Base-by-base conservation (phyloP, 2,888 invertebrate genomes). In the Thymelicus lineola region DNA sequence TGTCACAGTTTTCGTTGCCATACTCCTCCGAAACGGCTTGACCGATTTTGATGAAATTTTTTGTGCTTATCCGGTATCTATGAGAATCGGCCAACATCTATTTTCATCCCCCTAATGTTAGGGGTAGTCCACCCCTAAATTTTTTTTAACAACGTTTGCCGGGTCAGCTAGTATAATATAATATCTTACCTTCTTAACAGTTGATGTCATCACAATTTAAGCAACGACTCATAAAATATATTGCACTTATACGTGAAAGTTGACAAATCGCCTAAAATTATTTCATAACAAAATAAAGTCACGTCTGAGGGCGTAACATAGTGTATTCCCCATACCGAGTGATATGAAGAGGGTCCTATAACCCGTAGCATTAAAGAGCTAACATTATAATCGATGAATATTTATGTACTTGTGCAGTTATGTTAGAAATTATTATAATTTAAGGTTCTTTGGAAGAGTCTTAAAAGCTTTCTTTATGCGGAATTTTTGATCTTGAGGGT, bases 211-310 rank as follows among this genome's bases (percentile, higher is more conserved):
- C 60, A 60, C n/a, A 60, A 50, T 53, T 28, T 28, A 60, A 38
- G 42, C 28, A 60, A 53, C 28, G 65, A 53, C 67, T 53, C 45
- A 3, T 28, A 61, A 60, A n/a, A n/a, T n/a, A 67, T 57, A 57
- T 42, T 61, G 42, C 53, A 28, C 38, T 28, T 38, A 50, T 28
- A 28, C 55, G 53, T 61, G 55, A 67, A 61, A 55, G 55, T 67
- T 67, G 53, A 45, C 35, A 60, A 61, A 61, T 53, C 17, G 38
- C 38, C 45, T 61, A 55, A 35, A 53, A 67, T 17, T 12, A 61
- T 61, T 67, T 67, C 67, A 57, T 62, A 62, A 62, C 10, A 35
- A 14, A 17, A 61, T 61, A 61, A 46, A 48, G 35, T 61, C 61
- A 67, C 67, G 67, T 67, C 15, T 28, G 10, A 55, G 20, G 28